phyloP scores from a whole-genome alignment of 37 sponge, comb jelly and placozoan species.

The Tethya wilhelma region DNA sequence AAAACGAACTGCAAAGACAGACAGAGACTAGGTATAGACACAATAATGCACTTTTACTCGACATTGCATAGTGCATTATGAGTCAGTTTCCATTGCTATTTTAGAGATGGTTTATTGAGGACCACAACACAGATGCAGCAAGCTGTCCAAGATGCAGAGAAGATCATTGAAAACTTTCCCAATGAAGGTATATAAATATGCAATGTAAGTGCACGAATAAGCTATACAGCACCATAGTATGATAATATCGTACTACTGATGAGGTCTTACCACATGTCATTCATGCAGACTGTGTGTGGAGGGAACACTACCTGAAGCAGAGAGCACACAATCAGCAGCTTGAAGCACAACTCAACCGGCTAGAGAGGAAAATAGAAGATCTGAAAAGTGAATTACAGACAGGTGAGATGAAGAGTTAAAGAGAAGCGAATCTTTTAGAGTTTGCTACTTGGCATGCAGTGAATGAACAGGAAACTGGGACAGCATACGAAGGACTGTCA shows the following conservation, averaged over 20 bases:
- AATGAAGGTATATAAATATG: constrained; percentile 11
- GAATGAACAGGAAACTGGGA: not conserved
- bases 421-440: not conserved
- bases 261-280: not conserved
- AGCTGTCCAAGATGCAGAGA: not conserved
- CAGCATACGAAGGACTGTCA: not conserved
- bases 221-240: not conserved
- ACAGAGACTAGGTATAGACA: constrained; percentile 7
- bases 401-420: no score
- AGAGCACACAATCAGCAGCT: not conserved
- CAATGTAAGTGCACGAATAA: not conserved
- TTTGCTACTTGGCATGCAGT: not conserved
- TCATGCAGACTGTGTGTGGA: constrained; percentile 37
- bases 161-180: not conserved
- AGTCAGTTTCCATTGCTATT: not conserved
- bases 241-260: not conserved
- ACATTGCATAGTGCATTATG: not conserved
- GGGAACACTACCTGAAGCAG: constrained; percentile 12
- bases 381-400: not conserved
- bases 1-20: not conserved
- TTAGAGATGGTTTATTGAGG: constrained; percentile 4
- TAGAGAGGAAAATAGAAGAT: not conserved
- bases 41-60: not conserved
- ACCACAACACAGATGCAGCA: constrained; percentile 8
- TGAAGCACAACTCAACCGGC: constrained; percentile 9